These are phyloP conservation scores for Emberiza fucata DNA, from an alignment of 2,113 vertebrate species.

Conservation along the genomic window DNA sequence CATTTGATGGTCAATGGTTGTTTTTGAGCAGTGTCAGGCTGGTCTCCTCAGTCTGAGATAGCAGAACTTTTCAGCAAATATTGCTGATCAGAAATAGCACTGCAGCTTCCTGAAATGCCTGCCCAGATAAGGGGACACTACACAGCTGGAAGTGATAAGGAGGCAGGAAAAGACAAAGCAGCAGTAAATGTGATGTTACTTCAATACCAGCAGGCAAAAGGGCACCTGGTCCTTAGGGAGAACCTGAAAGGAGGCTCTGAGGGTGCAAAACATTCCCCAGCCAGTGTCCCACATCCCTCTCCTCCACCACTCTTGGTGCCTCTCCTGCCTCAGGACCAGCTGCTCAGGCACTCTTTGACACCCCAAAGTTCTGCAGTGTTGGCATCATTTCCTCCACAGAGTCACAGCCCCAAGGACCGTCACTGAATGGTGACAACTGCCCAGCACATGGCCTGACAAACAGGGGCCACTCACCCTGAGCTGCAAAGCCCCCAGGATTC, in stretches of 20 bases:
- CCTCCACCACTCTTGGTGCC: not conserved
- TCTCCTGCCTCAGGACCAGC: not conserved
- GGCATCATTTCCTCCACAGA: not conserved
- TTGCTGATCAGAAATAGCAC: not conserved
- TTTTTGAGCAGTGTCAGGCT: not conserved
- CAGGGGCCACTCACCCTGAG: rapidly evolving
- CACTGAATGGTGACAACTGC: not conserved
- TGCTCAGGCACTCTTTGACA: not conserved
- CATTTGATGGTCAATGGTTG: not conserved
- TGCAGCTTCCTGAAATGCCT: conserved; percentile 1
- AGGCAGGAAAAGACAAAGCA: not conserved
- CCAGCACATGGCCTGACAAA: not conserved
- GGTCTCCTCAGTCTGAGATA: not conserved
- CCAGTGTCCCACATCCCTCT: not conserved
- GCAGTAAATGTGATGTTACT: not conserved
- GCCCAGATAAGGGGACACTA: not conserved
- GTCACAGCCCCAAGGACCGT: not conserved
- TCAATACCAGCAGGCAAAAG: not conserved
- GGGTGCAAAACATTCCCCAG: not conserved
- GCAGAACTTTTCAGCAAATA: not conserved
- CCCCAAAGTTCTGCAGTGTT: rapidly evolving
- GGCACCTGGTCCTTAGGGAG: not conserved
- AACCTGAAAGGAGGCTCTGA: not conserved
- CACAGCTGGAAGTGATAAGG: not conserved
- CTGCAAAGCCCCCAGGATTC: not conserved